Base-by-base conservation (phyloP, 2,888 invertebrate genomes). In the Cerastis leucographa region DNA sequence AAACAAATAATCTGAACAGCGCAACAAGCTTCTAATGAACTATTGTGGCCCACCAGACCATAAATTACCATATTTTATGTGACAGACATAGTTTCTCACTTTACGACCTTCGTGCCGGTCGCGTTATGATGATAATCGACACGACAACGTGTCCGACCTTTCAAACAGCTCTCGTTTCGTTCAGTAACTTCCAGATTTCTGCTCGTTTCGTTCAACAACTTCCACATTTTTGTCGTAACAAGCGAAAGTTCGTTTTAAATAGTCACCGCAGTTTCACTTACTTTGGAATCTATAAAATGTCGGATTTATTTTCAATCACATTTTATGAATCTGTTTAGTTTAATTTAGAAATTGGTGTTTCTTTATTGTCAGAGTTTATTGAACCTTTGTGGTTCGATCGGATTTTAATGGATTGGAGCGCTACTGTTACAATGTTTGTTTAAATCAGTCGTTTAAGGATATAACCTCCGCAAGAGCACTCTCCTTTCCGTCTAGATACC, bases 11-110 rank as follows among this genome's bases (percentile, higher is more conserved):
- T 71, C 35, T 56, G 17, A 56, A 46, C 17, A 42, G 51, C 64
- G 71, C 80, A 80, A 84, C 71, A 80, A 84, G 74, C 81, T 67
- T 64, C 68, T 85, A 85, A 85, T 85, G 79, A 79, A 85, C 73
- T 75, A 85, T 79, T 82, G 84, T 85, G 65, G 46, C 35, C 54
- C 67, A 14, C 56, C 44, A 59, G 44, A 61, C 70, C 64, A 85
- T 85, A 80, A 76, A 80, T 66, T 71, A 74, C 64, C 66, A 75
- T 76, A 80, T 81, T 85, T 85, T 81, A 83, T 77, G 76, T 61
- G 73, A 65, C 77, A 74, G 79, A 67, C 73, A 73, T 56, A 59
- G 73, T 84, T 86, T n/a, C n/a, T n/a, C n/a, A n/a, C n/a, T n/a
- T n/a, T 84, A 86, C 74, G 81, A 76, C 76, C 80, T 85, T 81